Conservation (phyloP, 2,888 invertebrate genomes). For the Imbricaverruca yamaguchii region DNA sequence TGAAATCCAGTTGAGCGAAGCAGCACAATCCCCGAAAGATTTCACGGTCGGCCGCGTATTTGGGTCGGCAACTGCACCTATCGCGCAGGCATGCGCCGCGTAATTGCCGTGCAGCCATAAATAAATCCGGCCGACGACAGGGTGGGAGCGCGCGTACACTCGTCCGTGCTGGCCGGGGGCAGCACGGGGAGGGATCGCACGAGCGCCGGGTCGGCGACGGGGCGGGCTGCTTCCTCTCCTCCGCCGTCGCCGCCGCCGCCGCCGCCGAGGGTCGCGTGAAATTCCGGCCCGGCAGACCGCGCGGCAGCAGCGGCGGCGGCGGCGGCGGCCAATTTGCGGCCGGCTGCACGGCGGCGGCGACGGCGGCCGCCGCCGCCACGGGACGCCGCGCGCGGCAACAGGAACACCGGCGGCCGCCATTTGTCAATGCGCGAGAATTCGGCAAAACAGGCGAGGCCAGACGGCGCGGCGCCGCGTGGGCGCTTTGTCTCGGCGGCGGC, state of each 20-base stretch:
- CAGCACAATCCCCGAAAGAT: neutral
- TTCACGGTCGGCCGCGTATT: neutral
- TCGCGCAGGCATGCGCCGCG: neutral
- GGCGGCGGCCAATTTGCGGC: slow-evolving; percentile 1
- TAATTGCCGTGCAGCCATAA: slow-evolving; percentile 5
- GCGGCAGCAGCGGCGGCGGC: neutral
- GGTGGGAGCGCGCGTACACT: neutral
- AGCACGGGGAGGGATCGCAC: neutral
- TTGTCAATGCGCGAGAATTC: slow-evolving; percentile 2
- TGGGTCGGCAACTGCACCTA: neutral
- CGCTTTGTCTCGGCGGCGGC: neutral
- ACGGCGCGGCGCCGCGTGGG: slow-evolving; percentile 15
- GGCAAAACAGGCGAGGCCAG: slow-evolving; percentile 2
- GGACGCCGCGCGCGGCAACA: neutral
- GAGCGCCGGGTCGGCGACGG: no score
- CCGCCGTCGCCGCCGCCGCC: no score
- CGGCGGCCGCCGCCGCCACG: neutral
- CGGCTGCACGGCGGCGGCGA: neutral
- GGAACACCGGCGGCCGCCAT: neutral
- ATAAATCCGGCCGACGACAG: neutral
- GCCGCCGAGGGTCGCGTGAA: neutral
- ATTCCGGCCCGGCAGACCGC: neutral
- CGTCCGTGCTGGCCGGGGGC: neutral
- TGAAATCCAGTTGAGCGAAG: neutral
- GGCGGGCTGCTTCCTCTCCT: no score